Base-by-base conservation (phyloP, 2,888 invertebrate species). In the Sussaba pulchella region DNA sequence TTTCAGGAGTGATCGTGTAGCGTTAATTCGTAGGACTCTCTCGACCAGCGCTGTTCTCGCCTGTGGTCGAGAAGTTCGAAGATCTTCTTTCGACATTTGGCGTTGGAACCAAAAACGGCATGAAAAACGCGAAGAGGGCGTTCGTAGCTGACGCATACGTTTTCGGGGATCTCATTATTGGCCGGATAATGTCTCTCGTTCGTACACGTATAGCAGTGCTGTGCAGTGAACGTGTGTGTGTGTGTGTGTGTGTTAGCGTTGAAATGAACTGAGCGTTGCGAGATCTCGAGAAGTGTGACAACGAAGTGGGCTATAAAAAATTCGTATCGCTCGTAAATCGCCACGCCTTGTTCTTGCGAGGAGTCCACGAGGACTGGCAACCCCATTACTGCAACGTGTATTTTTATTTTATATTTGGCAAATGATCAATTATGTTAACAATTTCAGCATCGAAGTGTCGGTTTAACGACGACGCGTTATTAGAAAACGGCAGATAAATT, bases 271-370 rank as follows among this genome's bases (percentile, higher is more conserved):
- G 66, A 74, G 74, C 70, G 74, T 70, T 70, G 74, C 50, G 73
- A 69, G 67, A 66, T 70, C 64, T 70, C 70, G 57, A n/a, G 8
- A 45, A 74, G 75, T n/a, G 52, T 41, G 70, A 54, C 57, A 57
- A 36, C 54, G 69, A 64, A 74, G 50, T 66, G 36, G 66, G 79
- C 79, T 61, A 75, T 79, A 79, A 79, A 79, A 79, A 75, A 79
- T 66, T 71, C 70, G 79, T 79, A 79, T 79, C 79, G 69, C 74
- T 79, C 79, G 79, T 79, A 75, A 79, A 79, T 75, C 74, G 79
- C 63, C 70, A 26, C 79, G 74, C 59, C 76, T 70, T 64, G 57
- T 64, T 70, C 41, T 19, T 36, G 41, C 52, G 66, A 52, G 70
- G 78, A 74, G 26, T 21, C 54, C 26, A 26, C 43, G 52, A 21